phyloP scores from a whole-genome alignment of 2,797 vertebrate genomes.

The Poeciliopsis turneri region DNA sequence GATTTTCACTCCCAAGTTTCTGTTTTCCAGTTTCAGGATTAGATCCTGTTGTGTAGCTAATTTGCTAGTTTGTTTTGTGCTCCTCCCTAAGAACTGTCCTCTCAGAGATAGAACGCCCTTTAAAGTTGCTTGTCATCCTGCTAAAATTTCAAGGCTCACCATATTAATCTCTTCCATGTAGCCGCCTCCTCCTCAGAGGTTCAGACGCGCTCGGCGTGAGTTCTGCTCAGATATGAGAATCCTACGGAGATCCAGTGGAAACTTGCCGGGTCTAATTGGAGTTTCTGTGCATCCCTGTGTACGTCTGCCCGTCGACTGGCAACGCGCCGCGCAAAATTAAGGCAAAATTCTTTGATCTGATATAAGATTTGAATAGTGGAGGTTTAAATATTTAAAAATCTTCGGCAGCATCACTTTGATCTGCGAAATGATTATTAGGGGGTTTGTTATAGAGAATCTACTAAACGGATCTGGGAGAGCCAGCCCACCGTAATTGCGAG shows the following conservation, averaged over 20 bases:
- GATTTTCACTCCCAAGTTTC: background rate
- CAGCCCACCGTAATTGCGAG: constrained; percentile 80
- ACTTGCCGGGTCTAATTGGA: constrained; percentile 81
- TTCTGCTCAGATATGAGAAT: constrained; percentile 76
- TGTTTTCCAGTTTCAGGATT: background rate
- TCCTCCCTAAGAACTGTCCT: constrained; percentile 40
- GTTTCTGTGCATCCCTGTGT: constrained; percentile 79
- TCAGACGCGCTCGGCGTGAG: constrained; percentile 69
- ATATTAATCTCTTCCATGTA: constrained; percentile 70
- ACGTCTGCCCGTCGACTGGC: constrained; percentile 74
- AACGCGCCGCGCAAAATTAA: constrained; percentile 80
- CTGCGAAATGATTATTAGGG: constrained; percentile 81
- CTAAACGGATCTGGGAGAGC: constrained; percentile 78
- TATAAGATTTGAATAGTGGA: constrained; percentile 82
- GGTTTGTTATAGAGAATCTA: constrained; percentile 84
- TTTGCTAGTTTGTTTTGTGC: constrained; percentile 13
- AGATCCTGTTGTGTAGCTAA: background rate
- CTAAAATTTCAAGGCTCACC: constrained; percentile 70
- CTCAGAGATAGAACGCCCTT: constrained; percentile 67
- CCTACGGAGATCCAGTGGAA: constrained; percentile 75
- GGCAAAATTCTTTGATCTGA: constrained; percentile 84
- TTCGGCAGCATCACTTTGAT: constrained; percentile 83
- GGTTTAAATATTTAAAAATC: constrained; percentile 86
- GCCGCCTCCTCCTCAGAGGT: constrained; percentile 50
- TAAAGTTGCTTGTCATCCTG: constrained; percentile 76